These are phyloP conservation scores for Equus quagga DNA, from an alignment of 2,113 vertebrate species.

Conservation along the genomic window DNA sequence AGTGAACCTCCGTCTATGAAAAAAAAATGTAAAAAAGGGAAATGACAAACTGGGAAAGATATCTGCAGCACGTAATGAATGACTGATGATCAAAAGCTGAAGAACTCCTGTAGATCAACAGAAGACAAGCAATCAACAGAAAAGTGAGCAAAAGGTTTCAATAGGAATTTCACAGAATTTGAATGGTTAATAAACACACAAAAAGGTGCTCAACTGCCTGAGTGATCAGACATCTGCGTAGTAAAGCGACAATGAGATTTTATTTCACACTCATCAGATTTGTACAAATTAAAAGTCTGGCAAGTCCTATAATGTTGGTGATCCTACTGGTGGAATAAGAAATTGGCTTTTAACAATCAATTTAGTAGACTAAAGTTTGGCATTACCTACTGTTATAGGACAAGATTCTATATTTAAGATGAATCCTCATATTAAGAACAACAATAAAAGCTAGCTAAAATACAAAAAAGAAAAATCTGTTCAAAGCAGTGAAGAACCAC, in stretches of 20 bases:
- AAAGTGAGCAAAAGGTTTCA: neutral
- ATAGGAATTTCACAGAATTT: too few species aligned
- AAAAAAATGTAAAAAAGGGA: neutral
- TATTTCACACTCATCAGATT: too few species aligned
- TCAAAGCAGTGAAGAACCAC: neutral
- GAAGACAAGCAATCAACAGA: neutral
- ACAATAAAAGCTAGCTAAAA: neutral
- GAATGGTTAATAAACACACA: too few species aligned
- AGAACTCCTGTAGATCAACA: neutral
- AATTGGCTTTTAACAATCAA: neutral
- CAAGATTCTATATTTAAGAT: neutral
- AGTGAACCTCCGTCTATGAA: neutral
- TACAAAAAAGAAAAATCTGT: neutral
- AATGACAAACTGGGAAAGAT: neutral
- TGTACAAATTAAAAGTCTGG: neutral
- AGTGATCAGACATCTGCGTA: too few species aligned
- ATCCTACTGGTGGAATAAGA: neutral
- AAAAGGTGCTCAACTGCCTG: too few species aligned
- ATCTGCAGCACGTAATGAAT: neutral
- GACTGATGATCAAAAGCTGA: neutral
- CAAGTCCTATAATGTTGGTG: neutral
- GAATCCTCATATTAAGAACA: neutral
- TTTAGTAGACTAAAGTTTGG: neutral
- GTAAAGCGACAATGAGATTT: too few species aligned
- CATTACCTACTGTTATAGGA: neutral